Base-by-base conservation (phyloP, 1,140 invertebrate genomes). In the Rhyacophila brunnea region DNA sequence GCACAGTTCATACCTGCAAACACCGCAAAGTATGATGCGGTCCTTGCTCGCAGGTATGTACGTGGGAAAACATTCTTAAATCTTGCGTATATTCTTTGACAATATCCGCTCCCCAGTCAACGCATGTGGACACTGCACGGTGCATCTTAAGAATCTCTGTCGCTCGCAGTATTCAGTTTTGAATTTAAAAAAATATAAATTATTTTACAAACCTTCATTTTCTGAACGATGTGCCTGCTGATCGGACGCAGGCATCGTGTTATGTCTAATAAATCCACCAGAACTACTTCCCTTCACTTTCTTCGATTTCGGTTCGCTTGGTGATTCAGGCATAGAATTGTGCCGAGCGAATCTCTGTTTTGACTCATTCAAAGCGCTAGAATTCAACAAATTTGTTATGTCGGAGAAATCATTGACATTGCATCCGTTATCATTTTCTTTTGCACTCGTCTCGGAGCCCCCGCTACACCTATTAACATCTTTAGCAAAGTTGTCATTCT, bases 311-410 rank as follows among this genome's bases (percentile, higher is more conserved):
- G 19, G 51, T 2, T 71, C 44, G 34, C 68, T 68, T 38, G 74
- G 75, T 9, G 75, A 77, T 51, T 71, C 74, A 1, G 77, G 77
- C 77, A 79, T 79, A 6, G 77, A 76, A 53, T 60, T 77, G 35
- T 77, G 70, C 28, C 77, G 67, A 10, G 65, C 64, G 67, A 79
- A 76, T 49, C 47, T 60, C n/a, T 10, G 48, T 49, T 47, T 60
- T 5, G 57, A 58, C 11, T 64, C 62, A 36, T 45, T 55, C 34
- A 55, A 18, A 6, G 35, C 23, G 18, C 44, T 52, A 35, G 23
- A 40, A 40, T 17, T 51, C 18, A 51, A 32, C 34, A 51, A 42
- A 34, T 45, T 52, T 3, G 45, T 32, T 36, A 57, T 7, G 28
- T 51, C 45, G 10, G 38, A 50, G 34, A 61, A 44, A 14, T 49